Evolutionary conservation across 2,113 vertebrate species (phyloP), one percentile per base, ranked within the genome.

Genomic region (Octodon degus): DNA sequence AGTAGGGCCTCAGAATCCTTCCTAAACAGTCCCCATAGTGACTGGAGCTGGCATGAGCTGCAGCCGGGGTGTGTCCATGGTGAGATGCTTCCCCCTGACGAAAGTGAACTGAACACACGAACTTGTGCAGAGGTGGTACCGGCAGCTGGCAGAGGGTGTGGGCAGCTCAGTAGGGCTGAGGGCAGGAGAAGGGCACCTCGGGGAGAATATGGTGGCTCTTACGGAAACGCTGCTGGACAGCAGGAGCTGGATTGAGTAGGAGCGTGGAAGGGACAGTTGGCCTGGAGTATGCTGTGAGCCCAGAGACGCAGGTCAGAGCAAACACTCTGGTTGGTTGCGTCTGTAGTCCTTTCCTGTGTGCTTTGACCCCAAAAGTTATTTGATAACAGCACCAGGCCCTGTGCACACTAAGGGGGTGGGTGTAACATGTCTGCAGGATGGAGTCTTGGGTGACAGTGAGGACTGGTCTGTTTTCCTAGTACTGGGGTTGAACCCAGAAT

Each of bases 321-420:
- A 58, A 50, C 13, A 1, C n/a, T 53, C n/a, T 53, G 3, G n/a
- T 13, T 1, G 25, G 40, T n/a, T 0, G 2, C 0, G 22, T 32
- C 72, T n/a, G 9, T 43, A 58, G 60, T 60, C 37, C 70, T 40
- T 84, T 34, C 30, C 47, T 20, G 3, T 9, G 86, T 16, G 27
- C 17, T 60, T 47, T 24, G 82, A 9, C 27, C 55, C 34, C 0
- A 1, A 12, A 58, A 50, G 79, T 34, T 20, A 50, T 27, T 5
- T 40, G 68, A 50, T 8, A 70, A 53, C 34, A 12, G 6, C n/a
- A 1, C 19, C 2, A 27, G 67, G 86, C 67, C 25, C 79, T 55
- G 25, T 4, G 13, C 40, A 70, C 37, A 25, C 84, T 37, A 20
- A 47, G 63, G 74, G 24, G 19, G 63, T 22, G 2, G 5, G 1